These are phyloP conservation scores for Halcyon chelicuti DNA, from an alignment of 2,797 vertebrate genomes.

Conservation along the genomic window DNA sequence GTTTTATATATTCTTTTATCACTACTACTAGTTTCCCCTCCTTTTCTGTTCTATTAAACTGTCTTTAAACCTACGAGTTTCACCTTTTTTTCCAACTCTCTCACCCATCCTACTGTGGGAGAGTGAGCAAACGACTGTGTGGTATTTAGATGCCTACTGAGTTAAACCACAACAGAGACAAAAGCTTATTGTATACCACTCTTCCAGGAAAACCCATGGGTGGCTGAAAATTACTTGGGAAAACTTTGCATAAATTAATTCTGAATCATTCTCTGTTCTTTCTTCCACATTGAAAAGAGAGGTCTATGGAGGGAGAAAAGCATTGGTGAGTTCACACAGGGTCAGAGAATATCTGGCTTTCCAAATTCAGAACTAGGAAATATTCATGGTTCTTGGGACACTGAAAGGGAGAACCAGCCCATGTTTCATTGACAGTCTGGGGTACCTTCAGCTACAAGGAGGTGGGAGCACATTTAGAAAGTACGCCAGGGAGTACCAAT, in stretches of 20 bases:
- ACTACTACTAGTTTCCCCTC: neutral
- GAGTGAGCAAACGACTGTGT: neutral
- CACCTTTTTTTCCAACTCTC: neutral
- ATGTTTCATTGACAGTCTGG: neutral
- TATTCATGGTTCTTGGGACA: neutral
- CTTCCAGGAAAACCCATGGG: constrained; percentile 48
- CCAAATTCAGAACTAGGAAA: neutral
- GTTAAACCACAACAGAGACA: neutral
- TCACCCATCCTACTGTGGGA: neutral
- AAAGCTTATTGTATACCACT: constrained; percentile 36
- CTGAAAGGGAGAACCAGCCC: neutral
- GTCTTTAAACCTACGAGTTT: neutral
- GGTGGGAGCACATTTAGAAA: neutral
- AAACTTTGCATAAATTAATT: constrained; percentile 28
- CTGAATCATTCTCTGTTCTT: neutral
- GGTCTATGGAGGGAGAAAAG: neutral
- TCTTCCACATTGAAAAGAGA: constrained; percentile 6
- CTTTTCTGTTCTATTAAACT: neutral
- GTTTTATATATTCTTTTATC: neutral
- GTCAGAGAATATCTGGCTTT: neutral
- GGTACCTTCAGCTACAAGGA: neutral
- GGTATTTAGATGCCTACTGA: neutral
- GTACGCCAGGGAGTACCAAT: neutral
- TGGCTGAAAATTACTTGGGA: constrained; percentile 35
- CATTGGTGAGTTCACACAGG: neutral